These are phyloP conservation scores for Matsumyia berberina DNA, from an alignment of 2,888 invertebrate genomes.

Conservation along the genomic window DNA sequence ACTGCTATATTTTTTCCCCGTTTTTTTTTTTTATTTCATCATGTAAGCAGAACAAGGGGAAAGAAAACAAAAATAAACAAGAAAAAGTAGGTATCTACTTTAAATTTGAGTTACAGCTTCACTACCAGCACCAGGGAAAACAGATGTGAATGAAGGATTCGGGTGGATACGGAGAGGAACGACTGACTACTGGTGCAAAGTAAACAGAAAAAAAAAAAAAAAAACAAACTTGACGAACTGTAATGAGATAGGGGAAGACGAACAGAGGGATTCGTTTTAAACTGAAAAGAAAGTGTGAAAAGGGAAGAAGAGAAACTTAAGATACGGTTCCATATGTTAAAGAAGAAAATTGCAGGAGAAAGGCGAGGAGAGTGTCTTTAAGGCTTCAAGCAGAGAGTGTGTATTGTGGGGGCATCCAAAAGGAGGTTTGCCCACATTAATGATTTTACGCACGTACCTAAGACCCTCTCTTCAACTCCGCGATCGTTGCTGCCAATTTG, in stretches of 20 bases:
- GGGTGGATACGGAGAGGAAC: background rate
- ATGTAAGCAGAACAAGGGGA: slow-evolving; percentile 3
- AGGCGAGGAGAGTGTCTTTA: background rate
- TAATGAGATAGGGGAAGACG: slow-evolving; percentile 20
- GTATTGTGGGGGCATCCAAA: background rate
- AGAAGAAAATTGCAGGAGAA: background rate
- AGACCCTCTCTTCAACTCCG: too few relatives aligned
- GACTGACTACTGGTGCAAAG: slow-evolving; percentile 22
- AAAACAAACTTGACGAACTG: slow-evolving; percentile 11
- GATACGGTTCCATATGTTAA: slow-evolving; percentile 16
- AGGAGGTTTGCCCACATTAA: background rate
- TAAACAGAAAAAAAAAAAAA: slow-evolving; percentile 4
- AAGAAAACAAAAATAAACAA: slow-evolving; percentile 27
- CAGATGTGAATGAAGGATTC: slow-evolving; percentile 24
- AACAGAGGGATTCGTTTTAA: slow-evolving; percentile 9
- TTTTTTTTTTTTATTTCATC: slow-evolving; percentile 36
- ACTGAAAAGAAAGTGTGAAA: background rate
- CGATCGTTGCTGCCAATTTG: too few relatives aligned
- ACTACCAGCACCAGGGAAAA: slow-evolving; percentile 1
- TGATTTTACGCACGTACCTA: background rate
- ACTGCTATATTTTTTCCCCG: slow-evolving; percentile 12
- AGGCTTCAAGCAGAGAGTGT: background rate
- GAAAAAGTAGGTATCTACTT: slow-evolving; percentile 2
- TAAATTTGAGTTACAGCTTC: slow-evolving; percentile 19
- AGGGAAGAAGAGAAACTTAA: slow-evolving; percentile 9